Conservation (phyloP, 2,113 vertebrate species). For the Rostratula benghalensis region DNA sequence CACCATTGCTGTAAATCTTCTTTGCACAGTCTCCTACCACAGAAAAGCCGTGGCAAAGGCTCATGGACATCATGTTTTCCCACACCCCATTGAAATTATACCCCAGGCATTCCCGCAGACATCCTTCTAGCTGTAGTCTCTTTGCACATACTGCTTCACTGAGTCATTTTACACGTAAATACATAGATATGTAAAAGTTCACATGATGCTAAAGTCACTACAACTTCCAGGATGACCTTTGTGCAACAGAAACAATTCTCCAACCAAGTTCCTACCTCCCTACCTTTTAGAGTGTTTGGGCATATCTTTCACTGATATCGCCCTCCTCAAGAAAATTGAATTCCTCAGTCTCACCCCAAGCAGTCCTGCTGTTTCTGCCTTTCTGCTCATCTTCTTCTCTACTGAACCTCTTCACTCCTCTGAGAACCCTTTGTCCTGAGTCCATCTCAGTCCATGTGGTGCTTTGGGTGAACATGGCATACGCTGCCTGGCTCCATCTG, state of each 20-base stretch:
- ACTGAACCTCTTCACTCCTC: neutral
- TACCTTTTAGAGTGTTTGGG: neutral
- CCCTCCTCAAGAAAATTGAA: neutral
- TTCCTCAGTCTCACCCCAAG: neutral
- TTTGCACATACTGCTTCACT: neutral
- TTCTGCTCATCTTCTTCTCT: neutral
- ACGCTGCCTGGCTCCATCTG: neutral
- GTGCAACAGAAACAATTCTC: neutral
- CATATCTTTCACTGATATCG: neutral
- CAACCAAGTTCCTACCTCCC: neutral
- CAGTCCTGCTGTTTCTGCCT: neutral
- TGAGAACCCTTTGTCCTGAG: neutral
- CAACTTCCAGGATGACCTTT: neutral
- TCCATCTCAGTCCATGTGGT: neutral
- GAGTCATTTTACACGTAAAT: neutral
- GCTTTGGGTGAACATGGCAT: neutral
- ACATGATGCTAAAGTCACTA: slow-evolving; percentile 11
- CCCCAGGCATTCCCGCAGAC: slow-evolving; percentile 1
- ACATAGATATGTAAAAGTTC: neutral
- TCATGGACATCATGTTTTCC: neutral
- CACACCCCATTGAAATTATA: neutral
- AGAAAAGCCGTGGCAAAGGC: neutral
- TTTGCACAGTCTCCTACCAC: neutral
- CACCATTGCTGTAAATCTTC: neutral
- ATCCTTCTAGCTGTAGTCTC: neutral